Percentiles rank a stretch among this genome's conserved stretches.
Evolutionary conservation across 2,888 invertebrate genomes (phyloP).

Genomic region (Agrotis puta): DNA sequence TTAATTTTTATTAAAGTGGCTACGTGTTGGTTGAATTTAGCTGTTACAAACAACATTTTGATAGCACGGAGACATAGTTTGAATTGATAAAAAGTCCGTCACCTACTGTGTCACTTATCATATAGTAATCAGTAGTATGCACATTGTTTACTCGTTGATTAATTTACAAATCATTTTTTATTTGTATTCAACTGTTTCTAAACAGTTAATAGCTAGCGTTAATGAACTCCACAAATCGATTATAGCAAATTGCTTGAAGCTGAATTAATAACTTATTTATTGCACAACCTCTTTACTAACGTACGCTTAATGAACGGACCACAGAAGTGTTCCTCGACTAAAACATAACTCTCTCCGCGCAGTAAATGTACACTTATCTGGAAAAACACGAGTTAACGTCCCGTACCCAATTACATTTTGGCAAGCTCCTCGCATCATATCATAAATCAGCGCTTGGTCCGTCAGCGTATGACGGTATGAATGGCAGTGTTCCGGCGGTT

Average conservation of each 20-base stretch:
- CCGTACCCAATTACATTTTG: slow-evolving; percentile 58
- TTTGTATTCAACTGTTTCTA: slow-evolving; percentile 13
- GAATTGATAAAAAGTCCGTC: neutral
- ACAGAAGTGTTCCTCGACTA: neutral
- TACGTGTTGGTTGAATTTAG: slow-evolving; percentile 14
- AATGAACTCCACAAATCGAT: slow-evolving; percentile 24
- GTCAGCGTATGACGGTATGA: slow-evolving; percentile 46
- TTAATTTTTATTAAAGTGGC: slow-evolving; percentile 53
- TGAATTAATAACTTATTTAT: neutral
- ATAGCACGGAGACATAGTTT: neutral
- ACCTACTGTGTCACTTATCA: neutral
- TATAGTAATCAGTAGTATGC: neutral
- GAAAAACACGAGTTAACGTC: slow-evolving; percentile 49
- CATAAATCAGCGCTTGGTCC: slow-evolving; percentile 58
- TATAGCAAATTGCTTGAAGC: slow-evolving; percentile 15
- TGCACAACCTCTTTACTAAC: neutral
- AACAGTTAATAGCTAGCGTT: slow-evolving; percentile 3
- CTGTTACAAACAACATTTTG: slow-evolving; percentile 9
- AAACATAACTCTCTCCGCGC: slow-evolving; percentile 5
- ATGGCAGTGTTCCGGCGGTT: slow-evolving; percentile 43
- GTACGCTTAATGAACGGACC: neutral
- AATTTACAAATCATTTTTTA: slow-evolving; percentile 4
- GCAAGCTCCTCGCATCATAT: slow-evolving; percentile 52
- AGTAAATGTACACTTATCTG: slow-evolving; percentile 41
- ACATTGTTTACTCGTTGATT: neutral